These are phyloP conservation scores for Andrena cerasifolii DNA, from an alignment of 1,140 invertebrate species.

Conservation along the genomic window DNA sequence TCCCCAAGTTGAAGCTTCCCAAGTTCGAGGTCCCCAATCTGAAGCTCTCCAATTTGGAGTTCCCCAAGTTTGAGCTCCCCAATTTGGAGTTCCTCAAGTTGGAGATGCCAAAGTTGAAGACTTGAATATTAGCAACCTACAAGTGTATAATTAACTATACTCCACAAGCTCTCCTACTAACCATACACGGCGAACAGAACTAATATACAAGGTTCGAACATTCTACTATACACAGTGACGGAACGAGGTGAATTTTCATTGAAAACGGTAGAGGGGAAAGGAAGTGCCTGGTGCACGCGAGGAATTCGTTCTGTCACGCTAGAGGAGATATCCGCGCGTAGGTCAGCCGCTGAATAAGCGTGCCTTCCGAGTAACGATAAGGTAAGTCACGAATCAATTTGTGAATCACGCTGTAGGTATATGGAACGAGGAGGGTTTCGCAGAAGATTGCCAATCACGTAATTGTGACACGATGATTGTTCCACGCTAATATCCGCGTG, in stretches of 20 bases:
- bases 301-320: constrained; percentile 25
- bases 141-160: too few species aligned
- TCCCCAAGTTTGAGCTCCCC: too few species aligned
- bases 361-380: constrained; percentile 42
- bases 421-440: constrained; percentile 23
- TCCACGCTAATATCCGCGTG: constrained; percentile 32
- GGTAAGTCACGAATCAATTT: constrained; percentile 34
- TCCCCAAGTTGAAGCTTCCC: too few species aligned
- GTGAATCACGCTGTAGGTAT: constrained; percentile 22
- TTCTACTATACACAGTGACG: not conserved
- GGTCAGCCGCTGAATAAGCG: not conserved
- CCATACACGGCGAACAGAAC: too few species aligned
- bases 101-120: too few species aligned
- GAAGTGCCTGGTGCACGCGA: not conserved
- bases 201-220: too few species aligned
- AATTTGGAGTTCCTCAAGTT: too few species aligned
- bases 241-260: constrained; percentile 20
- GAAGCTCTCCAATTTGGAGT: too few species aligned
- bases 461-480: constrained; percentile 45
- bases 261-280: constrained; percentile 24
- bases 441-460: constrained; percentile 43
- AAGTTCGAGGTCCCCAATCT: too few species aligned
- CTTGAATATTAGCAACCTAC: too few species aligned
- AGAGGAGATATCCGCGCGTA: constrained; percentile 3
- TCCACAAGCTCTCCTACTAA: too few species aligned